phyloP scores from a whole-genome alignment of 2,797 vertebrate species.

The Adelosebastes latens region DNA sequence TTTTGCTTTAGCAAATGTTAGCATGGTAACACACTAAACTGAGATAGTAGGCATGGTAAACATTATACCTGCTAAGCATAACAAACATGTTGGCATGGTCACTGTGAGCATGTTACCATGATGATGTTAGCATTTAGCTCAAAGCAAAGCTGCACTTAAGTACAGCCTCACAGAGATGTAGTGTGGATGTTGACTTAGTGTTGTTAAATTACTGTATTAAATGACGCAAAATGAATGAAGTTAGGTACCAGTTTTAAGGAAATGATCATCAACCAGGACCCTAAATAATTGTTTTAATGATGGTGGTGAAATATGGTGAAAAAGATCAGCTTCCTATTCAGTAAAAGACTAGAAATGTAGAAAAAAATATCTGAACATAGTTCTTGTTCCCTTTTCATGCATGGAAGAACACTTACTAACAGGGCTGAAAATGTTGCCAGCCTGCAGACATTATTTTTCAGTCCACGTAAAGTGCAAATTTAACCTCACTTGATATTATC shows the following conservation, averaged over 20 bases:
- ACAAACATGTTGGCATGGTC: background rate
- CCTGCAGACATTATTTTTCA: constrained; percentile 46
- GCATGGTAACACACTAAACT: too few relatives aligned
- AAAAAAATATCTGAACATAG: constrained; percentile 12
- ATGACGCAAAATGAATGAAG: background rate
- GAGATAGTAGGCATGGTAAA: background rate
- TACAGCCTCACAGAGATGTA: background rate
- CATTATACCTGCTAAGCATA: background rate
- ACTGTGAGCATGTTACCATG: background rate
- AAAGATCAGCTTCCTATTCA: background rate
- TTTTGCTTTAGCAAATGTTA: background rate
- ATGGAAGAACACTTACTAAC: background rate
- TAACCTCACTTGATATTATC: constrained; percentile 56
- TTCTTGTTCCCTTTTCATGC: constrained; percentile 15
- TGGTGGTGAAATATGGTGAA: background rate
- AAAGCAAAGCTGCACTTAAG: background rate
- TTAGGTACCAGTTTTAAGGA: background rate
- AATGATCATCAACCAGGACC: background rate
- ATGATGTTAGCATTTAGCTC: background rate
- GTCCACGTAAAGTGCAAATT: constrained; percentile 37
- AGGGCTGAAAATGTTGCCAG: constrained; percentile 26
- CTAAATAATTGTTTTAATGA: background rate
- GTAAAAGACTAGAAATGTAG: background rate
- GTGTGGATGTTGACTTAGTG: background rate
- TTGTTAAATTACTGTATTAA: background rate